Evolutionary conservation across 2,797 vertebrate species (phyloP).

Genomic region (Sarcoramphus papa): DNA sequence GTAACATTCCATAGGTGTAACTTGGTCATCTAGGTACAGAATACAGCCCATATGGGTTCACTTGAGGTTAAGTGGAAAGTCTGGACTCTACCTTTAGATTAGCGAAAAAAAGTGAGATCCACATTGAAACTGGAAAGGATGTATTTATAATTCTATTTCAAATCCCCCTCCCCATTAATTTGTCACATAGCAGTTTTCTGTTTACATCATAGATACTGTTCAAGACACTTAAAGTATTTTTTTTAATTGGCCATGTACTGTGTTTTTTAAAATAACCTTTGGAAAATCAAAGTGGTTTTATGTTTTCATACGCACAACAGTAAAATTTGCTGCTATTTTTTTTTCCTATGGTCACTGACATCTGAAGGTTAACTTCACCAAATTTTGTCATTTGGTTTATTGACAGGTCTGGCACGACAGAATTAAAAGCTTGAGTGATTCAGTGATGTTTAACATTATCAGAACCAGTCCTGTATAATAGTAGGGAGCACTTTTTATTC

Average conservation of each 20-base stretch:
- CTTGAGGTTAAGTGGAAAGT: neutral
- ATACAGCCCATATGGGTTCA: neutral
- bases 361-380: neutral
- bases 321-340: neutral
- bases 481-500: neutral
- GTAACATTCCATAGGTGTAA: neutral
- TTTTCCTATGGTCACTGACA: neutral
- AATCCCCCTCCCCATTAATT: neutral
- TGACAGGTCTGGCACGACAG: neutral
- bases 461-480: neutral
- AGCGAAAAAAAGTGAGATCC: neutral
- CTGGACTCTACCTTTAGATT: neutral
- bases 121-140: neutral
- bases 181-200: neutral
- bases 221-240: neutral
- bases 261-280: neutral
- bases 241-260: neutral
- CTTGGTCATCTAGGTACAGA: neutral
- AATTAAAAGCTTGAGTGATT: slow-evolving; percentile 1
- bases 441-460: neutral
- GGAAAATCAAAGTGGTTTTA: neutral
- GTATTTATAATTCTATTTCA: neutral
- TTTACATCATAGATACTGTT: neutral
- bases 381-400: neutral
- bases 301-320: neutral